Conservation (phyloP, 2,888 invertebrate genomes). For the Andrena camellia region DNA sequence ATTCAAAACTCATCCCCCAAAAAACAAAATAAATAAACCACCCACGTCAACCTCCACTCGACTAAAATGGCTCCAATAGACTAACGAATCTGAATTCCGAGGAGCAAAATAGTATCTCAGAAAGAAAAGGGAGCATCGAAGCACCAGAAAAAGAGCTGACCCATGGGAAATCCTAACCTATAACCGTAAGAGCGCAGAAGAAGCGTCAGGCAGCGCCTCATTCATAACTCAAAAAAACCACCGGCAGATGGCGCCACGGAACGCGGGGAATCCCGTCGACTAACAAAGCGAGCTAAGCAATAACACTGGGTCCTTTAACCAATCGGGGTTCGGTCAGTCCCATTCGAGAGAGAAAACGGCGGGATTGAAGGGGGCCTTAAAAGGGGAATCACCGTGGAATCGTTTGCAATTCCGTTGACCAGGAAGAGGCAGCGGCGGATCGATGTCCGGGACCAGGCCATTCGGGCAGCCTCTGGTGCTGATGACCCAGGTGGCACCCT, state of each 20-base stretch:
- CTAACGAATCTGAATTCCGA: slow-evolving; percentile 19
- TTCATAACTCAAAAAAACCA: neutral
- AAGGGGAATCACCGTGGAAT: slow-evolving; percentile 27
- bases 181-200: neutral
- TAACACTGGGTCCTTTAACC: slow-evolving; percentile 14
- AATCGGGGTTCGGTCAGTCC: neutral
- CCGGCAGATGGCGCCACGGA: neutral
- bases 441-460: slow-evolving; percentile 88
- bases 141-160: neutral
- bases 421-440: slow-evolving; percentile 83
- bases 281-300: slow-evolving; percentile 18
- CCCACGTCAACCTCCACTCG: neutral
- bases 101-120: neutral
- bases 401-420: slow-evolving; percentile 66
- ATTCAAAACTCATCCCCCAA: neutral
- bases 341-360: slow-evolving; percentile 43
- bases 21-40: neutral
- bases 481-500: slow-evolving; percentile 77
- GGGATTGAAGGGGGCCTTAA: neutral
- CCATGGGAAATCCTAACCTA: neutral
- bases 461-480: slow-evolving; percentile 93
- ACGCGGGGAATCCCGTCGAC: slow-evolving; percentile 21
- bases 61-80: neutral
- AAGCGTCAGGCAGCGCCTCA: neutral
- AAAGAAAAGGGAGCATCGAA: neutral